Conservation (phyloP, 2,113 vertebrate genomes). For the Podarcis muralis region DNA sequence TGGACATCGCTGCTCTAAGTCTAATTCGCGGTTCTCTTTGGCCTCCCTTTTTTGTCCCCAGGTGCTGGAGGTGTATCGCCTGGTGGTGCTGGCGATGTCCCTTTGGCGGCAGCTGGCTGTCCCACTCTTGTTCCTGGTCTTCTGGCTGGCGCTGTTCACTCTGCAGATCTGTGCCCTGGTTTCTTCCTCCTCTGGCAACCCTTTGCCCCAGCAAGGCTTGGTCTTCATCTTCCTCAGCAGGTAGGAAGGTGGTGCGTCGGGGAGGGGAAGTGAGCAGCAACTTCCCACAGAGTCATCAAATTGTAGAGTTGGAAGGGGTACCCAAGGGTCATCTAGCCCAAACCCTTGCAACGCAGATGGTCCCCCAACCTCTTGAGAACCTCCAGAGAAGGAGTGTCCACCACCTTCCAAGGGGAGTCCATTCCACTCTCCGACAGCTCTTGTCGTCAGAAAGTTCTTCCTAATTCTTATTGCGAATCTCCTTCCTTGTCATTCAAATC, state of each 20-base stretch:
- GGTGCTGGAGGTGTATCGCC: slow-evolving; percentile 78
- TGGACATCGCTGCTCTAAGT: neutral
- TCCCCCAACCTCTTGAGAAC: too few species aligned
- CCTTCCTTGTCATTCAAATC: too few species aligned
- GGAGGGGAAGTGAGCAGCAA: neutral
- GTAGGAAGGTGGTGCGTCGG: slow-evolving; percentile 48
- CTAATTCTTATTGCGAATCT: too few species aligned
- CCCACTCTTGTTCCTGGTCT: slow-evolving; percentile 83
- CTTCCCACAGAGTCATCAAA: neutral
- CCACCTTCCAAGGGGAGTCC: too few species aligned
- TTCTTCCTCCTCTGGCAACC: slow-evolving; percentile 53
- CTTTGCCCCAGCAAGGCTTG: slow-evolving; percentile 75
- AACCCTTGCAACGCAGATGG: too few species aligned
- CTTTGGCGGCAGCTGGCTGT: slow-evolving; percentile 85
- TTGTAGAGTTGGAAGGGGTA: too few species aligned
- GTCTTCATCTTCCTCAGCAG: slow-evolving; percentile 83
- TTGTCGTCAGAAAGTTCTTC: too few species aligned
- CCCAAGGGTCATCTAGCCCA: too few species aligned
- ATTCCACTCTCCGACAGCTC: too few species aligned
- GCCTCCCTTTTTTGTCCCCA: slow-evolving; percentile 38
- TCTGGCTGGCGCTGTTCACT: slow-evolving; percentile 84
- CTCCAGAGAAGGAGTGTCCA: too few species aligned
- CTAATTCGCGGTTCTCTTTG: neutral
- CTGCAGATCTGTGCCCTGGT: slow-evolving; percentile 75
- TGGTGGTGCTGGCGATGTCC: slow-evolving; percentile 79